These are phyloP conservation scores for Oconnorella tubifera DNA, from an alignment of 2,888 invertebrate genomes.

Conservation along the genomic window DNA sequence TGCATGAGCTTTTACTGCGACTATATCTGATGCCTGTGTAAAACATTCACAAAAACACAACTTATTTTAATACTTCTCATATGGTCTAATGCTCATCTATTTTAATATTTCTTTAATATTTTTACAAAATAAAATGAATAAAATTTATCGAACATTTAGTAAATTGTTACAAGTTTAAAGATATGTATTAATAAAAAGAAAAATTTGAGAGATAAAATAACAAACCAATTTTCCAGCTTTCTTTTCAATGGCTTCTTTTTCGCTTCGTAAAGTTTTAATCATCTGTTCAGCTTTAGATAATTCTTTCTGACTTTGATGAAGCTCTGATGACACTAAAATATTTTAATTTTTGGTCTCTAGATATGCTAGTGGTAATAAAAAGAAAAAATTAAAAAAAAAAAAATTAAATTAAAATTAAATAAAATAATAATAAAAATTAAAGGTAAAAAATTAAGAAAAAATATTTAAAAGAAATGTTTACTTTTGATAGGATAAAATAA, in stretches of 20 bases:
- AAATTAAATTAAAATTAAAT: background rate
- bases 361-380: no score
- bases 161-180: no score
- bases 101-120: no score
- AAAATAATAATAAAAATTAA: background rate
- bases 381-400: background rate
- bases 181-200: no score
- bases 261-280: constrained; percentile 42
- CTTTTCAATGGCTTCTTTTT: constrained; percentile 49
- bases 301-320: constrained; percentile 53
- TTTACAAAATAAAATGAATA: no score
- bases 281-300: constrained; percentile 51
- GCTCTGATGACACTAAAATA: constrained; percentile 48
- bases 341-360: no score
- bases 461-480: no score
- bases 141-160: no score
- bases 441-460: background rate
- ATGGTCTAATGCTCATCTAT: no score
- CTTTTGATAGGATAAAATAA: no score
- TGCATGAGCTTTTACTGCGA: constrained; percentile 51
- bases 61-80: background rate
- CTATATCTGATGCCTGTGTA: constrained; percentile 49
- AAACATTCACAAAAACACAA: background rate
- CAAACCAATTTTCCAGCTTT: constrained; percentile 53
- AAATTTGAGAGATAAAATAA: no score